Evolutionary conservation across 2,797 vertebrate species (phyloP).

Genomic region (Ficedula albicollis): DNA sequence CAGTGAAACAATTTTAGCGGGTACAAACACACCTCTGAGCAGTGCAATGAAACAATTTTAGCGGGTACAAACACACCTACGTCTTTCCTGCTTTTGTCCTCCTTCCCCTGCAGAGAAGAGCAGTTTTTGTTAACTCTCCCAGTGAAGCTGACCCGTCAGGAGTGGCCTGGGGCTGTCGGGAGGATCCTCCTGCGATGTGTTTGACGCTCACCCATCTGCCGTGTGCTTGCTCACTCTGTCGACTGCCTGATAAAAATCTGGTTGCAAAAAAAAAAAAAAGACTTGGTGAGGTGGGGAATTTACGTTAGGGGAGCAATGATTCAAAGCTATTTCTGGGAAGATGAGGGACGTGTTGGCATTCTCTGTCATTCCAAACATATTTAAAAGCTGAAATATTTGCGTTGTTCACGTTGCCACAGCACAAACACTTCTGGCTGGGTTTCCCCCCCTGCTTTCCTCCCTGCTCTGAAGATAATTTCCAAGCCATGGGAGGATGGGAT

Average conservation of each 20-base stretch:
- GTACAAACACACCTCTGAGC: background rate
- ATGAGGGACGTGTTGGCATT: slow-evolving; percentile 50
- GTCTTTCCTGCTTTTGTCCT: background rate
- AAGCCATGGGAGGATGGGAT: background rate
- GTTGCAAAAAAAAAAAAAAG: background rate
- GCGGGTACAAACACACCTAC: background rate
- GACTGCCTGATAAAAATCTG: slow-evolving; percentile 24
- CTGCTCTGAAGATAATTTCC: background rate
- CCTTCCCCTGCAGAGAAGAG: background rate
- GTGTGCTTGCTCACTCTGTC: background rate
- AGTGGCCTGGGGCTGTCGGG: background rate
- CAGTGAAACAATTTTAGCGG: background rate
- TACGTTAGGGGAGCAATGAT: slow-evolving; percentile 13
- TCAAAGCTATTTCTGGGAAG: slow-evolving; percentile 66
- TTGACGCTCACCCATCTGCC: background rate
- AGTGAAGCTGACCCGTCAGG: fast-evolving
- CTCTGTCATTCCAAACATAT: slow-evolving; percentile 52
- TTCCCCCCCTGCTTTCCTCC: background rate
- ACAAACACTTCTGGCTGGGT: slow-evolving; percentile 42
- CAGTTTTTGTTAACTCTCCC: background rate
- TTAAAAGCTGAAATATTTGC: slow-evolving; percentile 66
- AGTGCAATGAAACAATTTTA: background rate
- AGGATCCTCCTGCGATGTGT: background rate
- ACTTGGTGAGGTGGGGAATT: background rate
- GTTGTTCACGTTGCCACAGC: slow-evolving; percentile 11